Percentiles rank a stretch among this genome's conserved stretches.
These are phyloP conservation scores for Dione juno DNA, from an alignment of 2,888 invertebrate species.

Conservation along the genomic window DNA sequence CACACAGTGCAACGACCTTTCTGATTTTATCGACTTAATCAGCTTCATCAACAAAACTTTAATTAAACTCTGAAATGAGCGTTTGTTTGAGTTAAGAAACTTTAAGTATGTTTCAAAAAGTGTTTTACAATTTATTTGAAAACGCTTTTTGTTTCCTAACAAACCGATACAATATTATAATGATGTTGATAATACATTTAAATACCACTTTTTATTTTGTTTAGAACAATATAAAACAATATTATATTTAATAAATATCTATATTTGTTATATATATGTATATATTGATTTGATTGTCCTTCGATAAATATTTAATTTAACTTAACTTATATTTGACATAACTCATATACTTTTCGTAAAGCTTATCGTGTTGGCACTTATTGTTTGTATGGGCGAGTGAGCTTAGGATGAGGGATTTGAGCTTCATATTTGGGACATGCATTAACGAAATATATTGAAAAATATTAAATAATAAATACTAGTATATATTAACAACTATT, in stretches of 20 bases:
- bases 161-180: not conserved
- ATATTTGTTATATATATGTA: no score
- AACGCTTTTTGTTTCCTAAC: not conserved
- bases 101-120: not conserved
- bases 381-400: slow-evolving; percentile 27
- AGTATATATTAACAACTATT: not conserved
- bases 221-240: not conserved
- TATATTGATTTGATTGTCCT: not conserved
- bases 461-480: not conserved
- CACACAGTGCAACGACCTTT: slow-evolving; percentile 51
- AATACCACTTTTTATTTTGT: not conserved
- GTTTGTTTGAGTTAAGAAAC: slow-evolving; percentile 7
- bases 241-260: no score
- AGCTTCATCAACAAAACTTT: slow-evolving; percentile 57
- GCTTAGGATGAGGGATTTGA: slow-evolving; percentile 13
- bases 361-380: slow-evolving; percentile 19
- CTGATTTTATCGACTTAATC: slow-evolving; percentile 47
- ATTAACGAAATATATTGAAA: not conserved
- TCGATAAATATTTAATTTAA: not conserved
- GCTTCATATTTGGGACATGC: no score
- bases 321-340: not conserved
- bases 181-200: not conserved
- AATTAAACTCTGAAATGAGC: slow-evolving; percentile 53
- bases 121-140: slow-evolving; percentile 5
- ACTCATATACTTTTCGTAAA: not conserved